Conservation (phyloP, 2,113 vertebrate species). For the Eidolon helvum region DNA sequence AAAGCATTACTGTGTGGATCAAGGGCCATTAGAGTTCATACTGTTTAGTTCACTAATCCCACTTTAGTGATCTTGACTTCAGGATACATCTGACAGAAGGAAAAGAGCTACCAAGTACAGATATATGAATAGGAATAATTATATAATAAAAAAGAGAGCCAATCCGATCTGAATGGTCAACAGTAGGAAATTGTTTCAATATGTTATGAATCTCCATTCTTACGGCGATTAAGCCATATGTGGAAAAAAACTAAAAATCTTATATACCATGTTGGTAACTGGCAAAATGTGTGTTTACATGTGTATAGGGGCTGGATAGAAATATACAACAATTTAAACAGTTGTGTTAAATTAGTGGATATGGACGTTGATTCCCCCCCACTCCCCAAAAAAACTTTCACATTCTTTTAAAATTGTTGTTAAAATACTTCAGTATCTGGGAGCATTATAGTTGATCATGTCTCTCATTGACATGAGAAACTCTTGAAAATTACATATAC, state of each 20-base stretch:
- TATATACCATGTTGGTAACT: not conserved
- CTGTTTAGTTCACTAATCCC: conserved; percentile 3
- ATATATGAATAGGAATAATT: not conserved
- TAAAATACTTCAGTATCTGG: not conserved
- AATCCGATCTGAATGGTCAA: not conserved
- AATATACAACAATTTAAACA: not conserved
- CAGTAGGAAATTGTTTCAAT: not conserved
- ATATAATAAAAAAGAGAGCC: not conserved
- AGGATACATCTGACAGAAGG: not conserved
- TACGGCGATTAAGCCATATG: not conserved
- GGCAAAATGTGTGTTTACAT: not conserved
- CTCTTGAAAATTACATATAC: not conserved
- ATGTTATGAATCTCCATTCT: conserved; percentile 15
- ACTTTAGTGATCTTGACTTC: not conserved
- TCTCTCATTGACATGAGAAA: not conserved
- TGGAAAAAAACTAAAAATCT: not conserved
- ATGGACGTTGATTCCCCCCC: not conserved
- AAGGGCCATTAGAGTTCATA: not conserved
- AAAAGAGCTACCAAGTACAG: not conserved
- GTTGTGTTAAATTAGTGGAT: not conserved
- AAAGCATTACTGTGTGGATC: not conserved
- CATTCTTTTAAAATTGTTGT: conserved; percentile 9
- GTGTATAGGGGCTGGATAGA: not conserved
- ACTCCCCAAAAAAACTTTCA: not conserved
- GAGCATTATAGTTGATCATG: not conserved